Base-by-base conservation (phyloP, 1,140 invertebrate genomes). In the Heliconius hewitsoni region DNA sequence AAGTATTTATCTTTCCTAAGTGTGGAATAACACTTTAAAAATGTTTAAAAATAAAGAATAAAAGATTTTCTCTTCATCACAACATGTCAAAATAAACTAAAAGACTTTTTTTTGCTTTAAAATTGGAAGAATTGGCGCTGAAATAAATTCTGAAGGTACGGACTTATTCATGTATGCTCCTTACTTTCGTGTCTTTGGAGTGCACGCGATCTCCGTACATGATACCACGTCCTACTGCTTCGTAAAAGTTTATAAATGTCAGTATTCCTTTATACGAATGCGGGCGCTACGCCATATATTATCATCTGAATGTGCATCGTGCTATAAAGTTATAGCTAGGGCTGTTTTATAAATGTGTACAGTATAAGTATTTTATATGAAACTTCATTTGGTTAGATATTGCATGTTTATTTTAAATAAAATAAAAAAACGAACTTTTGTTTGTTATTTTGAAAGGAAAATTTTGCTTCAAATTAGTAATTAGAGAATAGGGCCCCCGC, bases 181-280 rank as follows among this genome's bases (percentile, higher is more conserved):
- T 27, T 71, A 76, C 42, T 77, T 42, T 46, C 39, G 66, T 71
- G 75, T 18, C 18, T 77, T 71, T 52, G 42, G 42, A 66, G 66
- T 52, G 66, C 75, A 71, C 75, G 75, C 60, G 60, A 77, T 71
- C 60, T 71, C 50, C 66, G 75, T 77, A 60, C 75, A 77, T 77
- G 60, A 77, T 71, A 77, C 75, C 66, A 66, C 75, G 66, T 50
- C 66, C 75, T 77, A 77, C 66, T 66, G 60, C 75, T 77, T 71
- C 42, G 42, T 39, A 71, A 76, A 77, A 52, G 39, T 77, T 77
- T 71, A 77, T 71, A 71, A 71, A 71, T 42, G 37, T 76, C 60
- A 23, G 57, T 66, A 39, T 76, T 55, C 74, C 60, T 76, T 75
- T 76, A 70, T 76, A 70, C 42, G 42, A 77, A 71, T 71, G 18